Evolutionary conservation across 2,888 invertebrate genomes (phyloP), one percentile per base, ranked within the genome.

Genomic region (Drosophila rellima): DNA sequence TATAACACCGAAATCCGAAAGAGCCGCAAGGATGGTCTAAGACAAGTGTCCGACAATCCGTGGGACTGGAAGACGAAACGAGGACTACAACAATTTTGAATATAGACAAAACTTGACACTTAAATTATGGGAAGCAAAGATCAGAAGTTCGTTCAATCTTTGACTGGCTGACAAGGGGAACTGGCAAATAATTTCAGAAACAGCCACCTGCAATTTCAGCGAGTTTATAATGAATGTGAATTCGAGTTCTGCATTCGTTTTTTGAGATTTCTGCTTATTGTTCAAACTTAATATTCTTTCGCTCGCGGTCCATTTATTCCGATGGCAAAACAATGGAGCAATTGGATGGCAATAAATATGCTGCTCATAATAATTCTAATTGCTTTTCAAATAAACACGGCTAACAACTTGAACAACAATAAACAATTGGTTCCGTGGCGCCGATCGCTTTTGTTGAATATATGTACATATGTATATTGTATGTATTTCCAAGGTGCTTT

Each of bases 41-140:
- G 65, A 62, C 59, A 67, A 69, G 66, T 66, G 61, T 55, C 80
- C 50, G 84, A 89, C 88, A 70, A 52, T 51, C 56, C 60, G 75
- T 77, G 68, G 55, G 78, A 74, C 35, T 78, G 64, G 7, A 17
- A 17, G 39, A 13, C 18, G 59, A 48, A 50, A 33, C 18, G 45
- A 62, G 63, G 31, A 71, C 52, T 61, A 42, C 64, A 73, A 61
- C 51, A 89, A 90, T 91, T 90, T 91, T 92, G 80, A 92, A 90
- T 91, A 92, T 91, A 91, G 89, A 90, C 91, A 86, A 90, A 91
- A 89, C 91, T 90, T 91, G 92, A 91, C 92, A 91, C 82, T 89
- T 91, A 92, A 91, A 91, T 91, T 91, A 92, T 91, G 91, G 92
- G 92, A 92, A 92, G 87, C 80, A 80, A 78, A 85, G 65, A 82